Evolutionary conservation across 2,888 invertebrate species (phyloP).

Genomic region (Girardia tigrina): DNA sequence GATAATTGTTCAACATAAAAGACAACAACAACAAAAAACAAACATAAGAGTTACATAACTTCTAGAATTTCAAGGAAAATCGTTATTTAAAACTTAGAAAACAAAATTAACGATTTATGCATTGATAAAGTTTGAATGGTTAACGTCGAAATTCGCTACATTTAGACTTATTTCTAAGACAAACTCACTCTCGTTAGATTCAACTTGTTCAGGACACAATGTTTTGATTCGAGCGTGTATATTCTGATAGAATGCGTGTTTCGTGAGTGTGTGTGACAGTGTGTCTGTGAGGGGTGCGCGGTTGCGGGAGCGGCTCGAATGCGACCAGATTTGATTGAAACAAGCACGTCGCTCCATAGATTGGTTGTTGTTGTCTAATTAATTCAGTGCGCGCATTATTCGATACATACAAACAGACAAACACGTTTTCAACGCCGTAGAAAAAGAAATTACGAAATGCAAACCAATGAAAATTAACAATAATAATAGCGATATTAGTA

Average conservation of each 20-base stretch:
- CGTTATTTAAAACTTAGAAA: slow-evolving; percentile 23
- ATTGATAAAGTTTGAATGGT: slow-evolving; percentile 23
- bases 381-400: not conserved
- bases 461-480: not conserved
- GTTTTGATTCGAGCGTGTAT: not conserved
- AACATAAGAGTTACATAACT: not conserved
- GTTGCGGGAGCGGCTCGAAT: not conserved
- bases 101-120: slow-evolving; percentile 11
- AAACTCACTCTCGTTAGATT: not conserved
- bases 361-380: slow-evolving; percentile 1
- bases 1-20: not conserved
- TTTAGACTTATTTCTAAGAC: not conserved
- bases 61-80: slow-evolving; percentile 20
- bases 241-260: no score
- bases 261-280: not conserved
- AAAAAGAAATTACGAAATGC: not conserved
- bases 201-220: not conserved
- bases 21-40: not conserved
- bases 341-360: not conserved
- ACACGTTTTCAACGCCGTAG: not conserved
- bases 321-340: not conserved
- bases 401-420: not conserved
- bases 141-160: slow-evolving; percentile 23
- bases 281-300: not conserved
- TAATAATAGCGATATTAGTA: slow-evolving; percentile 4